Conservation (phyloP, 35 echinoderm and acorn worm genomes). For the Strongylocentrotus purpuratus region DNA sequence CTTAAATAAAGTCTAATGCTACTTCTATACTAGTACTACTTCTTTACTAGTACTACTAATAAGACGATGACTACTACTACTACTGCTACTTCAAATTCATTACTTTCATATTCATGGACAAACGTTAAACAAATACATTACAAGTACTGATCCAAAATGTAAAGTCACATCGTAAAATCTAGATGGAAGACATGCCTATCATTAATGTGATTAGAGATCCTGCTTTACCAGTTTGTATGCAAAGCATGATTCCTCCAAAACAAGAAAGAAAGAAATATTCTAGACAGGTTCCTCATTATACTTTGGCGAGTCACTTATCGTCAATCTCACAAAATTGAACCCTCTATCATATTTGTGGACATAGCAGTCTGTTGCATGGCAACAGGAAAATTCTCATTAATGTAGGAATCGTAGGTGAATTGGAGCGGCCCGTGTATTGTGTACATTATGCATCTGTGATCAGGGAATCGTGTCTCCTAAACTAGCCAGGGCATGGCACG, state of each 20-base stretch:
- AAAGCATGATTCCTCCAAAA: background rate
- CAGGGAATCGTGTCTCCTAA: background rate
- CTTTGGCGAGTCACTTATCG: background rate
- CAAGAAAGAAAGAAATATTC: background rate
- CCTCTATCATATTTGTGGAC: constrained; percentile 37
- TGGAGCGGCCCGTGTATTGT: background rate
- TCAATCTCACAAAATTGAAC: constrained; percentile 1
- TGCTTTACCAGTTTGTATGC: background rate
- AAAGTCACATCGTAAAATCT: background rate
- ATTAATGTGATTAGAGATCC: background rate
- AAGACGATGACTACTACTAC: too few relatives aligned
- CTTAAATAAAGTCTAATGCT: too few relatives aligned
- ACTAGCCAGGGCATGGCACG: background rate
- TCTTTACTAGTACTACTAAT: too few relatives aligned
- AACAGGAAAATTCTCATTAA: constrained; percentile 35
- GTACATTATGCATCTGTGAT: constrained; percentile 1
- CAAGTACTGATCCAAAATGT: background rate
- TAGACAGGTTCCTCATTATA: constrained; percentile 11
- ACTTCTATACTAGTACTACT: too few relatives aligned
- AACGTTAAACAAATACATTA: background rate
- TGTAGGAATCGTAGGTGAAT: constrained; percentile 14
- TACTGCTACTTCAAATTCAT: background rate
- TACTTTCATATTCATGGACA: background rate
- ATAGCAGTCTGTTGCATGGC: constrained; percentile 24
- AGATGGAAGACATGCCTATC: background rate